Conservation (phyloP, 2,797 vertebrate genomes). For the Sus cebifrons region DNA sequence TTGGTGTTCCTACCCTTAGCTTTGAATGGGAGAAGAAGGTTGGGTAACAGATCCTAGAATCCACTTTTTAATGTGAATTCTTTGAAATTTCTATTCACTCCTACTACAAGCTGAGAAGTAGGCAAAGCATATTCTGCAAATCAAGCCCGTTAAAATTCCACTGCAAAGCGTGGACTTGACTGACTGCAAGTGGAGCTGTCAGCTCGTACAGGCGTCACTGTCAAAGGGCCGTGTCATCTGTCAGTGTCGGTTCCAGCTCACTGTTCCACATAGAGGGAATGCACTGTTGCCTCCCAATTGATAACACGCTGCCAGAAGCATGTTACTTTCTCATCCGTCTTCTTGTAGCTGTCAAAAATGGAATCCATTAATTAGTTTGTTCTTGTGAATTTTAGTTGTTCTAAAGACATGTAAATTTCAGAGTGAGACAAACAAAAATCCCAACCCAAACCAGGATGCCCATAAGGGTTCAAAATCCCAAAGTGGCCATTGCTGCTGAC, state of each 20-base stretch:
- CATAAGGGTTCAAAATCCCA: constrained; percentile 81
- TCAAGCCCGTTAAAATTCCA: constrained; percentile 92
- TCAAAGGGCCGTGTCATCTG: constrained; percentile 96
- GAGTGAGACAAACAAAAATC: constrained; percentile 86
- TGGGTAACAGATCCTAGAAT: constrained; percentile 81
- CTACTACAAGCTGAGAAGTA: constrained; percentile 86
- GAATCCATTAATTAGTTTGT: constrained; percentile 97
- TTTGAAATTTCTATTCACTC: constrained; percentile 87
- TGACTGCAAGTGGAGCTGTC: constrained; percentile 97
- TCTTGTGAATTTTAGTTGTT: constrained; percentile 92
- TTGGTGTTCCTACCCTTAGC: constrained; percentile 60
- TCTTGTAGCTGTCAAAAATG: constrained; percentile 97
- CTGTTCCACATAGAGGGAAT: constrained; percentile 94
- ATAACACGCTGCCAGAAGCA: constrained; percentile 94
- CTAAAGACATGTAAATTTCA: constrained; percentile 91
- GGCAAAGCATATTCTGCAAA: constrained; percentile 91
- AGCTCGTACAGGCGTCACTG: constrained; percentile 96
- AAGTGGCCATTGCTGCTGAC: constrained; percentile 86
- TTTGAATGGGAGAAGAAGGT: constrained; percentile 45
- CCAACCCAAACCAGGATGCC: constrained; percentile 83
- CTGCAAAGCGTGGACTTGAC: constrained; percentile 92
- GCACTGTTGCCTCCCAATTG: constrained; percentile 94
- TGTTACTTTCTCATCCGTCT: constrained; percentile 94
- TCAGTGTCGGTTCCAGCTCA: constrained; percentile 98
- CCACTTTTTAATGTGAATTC: constrained; percentile 82